Percentiles rank a stretch among this genome's conserved stretches.
Evolutionary conservation across 2,113 vertebrate genomes (phyloP).

Genomic region (Macrotus californicus): DNA sequence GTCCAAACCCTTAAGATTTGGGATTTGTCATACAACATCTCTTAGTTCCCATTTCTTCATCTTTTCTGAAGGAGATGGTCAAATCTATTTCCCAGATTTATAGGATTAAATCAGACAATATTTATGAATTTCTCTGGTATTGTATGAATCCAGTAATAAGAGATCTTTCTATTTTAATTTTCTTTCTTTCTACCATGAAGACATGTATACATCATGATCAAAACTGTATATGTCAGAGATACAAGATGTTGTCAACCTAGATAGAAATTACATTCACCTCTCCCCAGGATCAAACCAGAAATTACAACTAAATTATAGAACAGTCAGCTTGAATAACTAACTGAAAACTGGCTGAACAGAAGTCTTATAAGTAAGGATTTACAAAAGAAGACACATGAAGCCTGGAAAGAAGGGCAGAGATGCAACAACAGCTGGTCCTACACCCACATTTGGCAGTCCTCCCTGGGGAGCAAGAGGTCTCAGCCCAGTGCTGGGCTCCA

Average conservation of each 20-base stretch:
- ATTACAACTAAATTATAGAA: neutral
- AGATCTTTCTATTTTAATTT: neutral
- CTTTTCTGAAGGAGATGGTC: neutral
- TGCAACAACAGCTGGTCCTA: neutral
- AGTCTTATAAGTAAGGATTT: neutral
- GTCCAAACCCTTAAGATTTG: neutral
- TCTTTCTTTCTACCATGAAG: neutral
- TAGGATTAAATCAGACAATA: neutral
- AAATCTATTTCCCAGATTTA: neutral
- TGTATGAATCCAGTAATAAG: neutral
- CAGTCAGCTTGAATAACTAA: neutral
- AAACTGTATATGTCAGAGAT: neutral
- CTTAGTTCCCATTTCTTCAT: neutral
- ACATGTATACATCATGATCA: neutral
- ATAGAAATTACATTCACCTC: neutral
- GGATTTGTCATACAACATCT: neutral
- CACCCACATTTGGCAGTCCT: neutral
- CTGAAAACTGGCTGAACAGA: neutral
- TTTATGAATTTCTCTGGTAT: neutral
- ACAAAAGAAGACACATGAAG: neutral
- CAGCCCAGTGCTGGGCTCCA: neutral
- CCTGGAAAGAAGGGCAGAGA: neutral
- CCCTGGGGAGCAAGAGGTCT: neutral
- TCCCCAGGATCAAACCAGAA: neutral
- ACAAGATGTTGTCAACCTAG: neutral